Percentiles rank a stretch among this genome's conserved stretches.
Evolutionary conservation across 2,888 invertebrate species (phyloP).

Genomic region (Acronicta alni): DNA sequence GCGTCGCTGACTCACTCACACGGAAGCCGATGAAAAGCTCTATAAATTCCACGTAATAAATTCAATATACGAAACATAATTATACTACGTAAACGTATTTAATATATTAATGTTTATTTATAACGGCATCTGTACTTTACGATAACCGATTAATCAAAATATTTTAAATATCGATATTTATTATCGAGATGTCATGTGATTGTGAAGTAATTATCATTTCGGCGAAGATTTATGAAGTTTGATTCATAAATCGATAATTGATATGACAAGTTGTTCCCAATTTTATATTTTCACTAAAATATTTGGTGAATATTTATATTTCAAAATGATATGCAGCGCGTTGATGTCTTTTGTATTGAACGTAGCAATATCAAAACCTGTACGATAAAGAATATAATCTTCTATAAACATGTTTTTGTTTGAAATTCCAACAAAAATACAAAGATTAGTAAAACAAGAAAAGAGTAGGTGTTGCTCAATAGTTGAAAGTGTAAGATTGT

Average conservation of each 20-base stretch:
- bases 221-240: conserved; percentile 43
- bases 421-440: neutral
- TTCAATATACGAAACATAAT: conserved; percentile 57
- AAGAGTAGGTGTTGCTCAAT: conserved; percentile 11
- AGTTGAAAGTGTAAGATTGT: conserved; percentile 12
- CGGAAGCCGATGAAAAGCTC: conserved; percentile 79
- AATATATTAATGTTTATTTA: conserved; percentile 53
- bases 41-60: conserved; percentile 79
- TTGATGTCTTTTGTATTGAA: conserved; percentile 81
- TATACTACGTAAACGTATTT: conserved; percentile 29
- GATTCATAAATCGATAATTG: conserved; percentile 41
- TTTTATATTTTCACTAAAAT: conserved; percentile 23
- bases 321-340: conserved; percentile 62
- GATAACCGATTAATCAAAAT: conserved; percentile 52
- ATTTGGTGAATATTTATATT: conserved; percentile 7
- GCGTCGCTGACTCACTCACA: conserved; percentile 74
- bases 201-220: conserved; percentile 47
- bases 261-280: conserved; percentile 33
- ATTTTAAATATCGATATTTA: conserved; percentile 50
- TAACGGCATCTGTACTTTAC: conserved; percentile 40
- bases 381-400: neutral
- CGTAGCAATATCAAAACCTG: conserved; percentile 9
- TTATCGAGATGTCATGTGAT: conserved; percentile 40
- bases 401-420: neutral
- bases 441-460: neutral